Conservation (phyloP, 2,888 invertebrate genomes). For the Opisthograptis luteolata region DNA sequence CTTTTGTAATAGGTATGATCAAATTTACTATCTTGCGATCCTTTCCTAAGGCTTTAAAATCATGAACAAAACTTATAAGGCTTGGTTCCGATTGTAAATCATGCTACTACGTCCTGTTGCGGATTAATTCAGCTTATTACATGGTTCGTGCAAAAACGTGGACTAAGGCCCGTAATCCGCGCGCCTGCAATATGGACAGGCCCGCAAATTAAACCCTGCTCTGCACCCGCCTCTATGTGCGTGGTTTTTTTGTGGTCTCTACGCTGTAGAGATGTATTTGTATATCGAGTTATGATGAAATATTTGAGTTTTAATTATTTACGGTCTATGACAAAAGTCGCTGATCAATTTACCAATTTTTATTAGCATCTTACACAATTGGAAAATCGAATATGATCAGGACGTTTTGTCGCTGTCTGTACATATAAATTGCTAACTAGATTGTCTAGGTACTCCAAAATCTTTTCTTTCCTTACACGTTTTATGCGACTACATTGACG, state of each 20-base stretch:
- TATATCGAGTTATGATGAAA: constrained; percentile 16
- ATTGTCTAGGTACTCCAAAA: no score
- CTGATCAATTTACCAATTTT: no score
- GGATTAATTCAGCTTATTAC: constrained; percentile 43
- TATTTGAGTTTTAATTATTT: background rate
- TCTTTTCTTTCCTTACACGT: no score
- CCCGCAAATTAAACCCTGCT: constrained; percentile 52
- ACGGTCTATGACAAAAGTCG: no score
- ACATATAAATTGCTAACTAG: no score
- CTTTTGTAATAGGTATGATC: no score
- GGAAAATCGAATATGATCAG: no score
- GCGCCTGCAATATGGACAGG: constrained; percentile 57
- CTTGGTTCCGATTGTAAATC: constrained; percentile 6
- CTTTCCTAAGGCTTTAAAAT: background rate
- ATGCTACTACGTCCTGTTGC: constrained; percentile 22
- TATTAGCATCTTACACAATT: no score
- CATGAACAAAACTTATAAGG: constrained; percentile 12
- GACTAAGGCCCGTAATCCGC: constrained; percentile 32
- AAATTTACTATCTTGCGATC: no score
- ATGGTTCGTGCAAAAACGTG: constrained; percentile 35
- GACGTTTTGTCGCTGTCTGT: no score
- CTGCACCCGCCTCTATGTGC: constrained; percentile 36
- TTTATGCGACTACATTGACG: no score
- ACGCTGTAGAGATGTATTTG: constrained; percentile 6
- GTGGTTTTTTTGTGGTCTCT: constrained; percentile 13